Conservation (phyloP, 2,797 vertebrate species). For the Okamejei kenojei region DNA sequence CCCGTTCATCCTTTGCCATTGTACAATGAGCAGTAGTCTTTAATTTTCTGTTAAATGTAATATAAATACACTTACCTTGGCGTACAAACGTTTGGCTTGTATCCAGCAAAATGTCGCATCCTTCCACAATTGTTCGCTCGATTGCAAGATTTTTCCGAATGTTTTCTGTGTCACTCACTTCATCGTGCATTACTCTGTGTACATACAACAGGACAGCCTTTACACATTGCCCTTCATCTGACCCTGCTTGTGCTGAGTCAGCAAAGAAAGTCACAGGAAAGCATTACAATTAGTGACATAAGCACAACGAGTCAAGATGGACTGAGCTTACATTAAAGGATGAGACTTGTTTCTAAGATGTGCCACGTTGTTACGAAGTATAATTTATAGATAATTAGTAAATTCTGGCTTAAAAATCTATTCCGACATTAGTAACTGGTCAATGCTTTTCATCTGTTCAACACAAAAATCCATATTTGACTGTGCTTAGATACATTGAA, state of each 20-base stretch:
- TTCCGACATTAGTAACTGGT: neutral
- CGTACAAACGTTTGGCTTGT: conserved; percentile 97
- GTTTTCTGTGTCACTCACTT: conserved; percentile 98
- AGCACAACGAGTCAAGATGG: neutral
- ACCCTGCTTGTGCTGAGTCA: neutral
- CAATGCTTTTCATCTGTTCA: neutral
- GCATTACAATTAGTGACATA: neutral
- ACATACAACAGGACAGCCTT: neutral
- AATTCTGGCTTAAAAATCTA: neutral
- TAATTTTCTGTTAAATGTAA: neutral
- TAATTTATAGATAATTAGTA: neutral
- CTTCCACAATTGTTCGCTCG: conserved; percentile 95
- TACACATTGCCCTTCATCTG: neutral
- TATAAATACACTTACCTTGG: conserved; percentile 73
- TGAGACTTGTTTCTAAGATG: neutral
- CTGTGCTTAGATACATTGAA: too few relatives aligned
- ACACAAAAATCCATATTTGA: neutral
- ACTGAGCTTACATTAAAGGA: neutral
- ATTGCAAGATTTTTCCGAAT: conserved; percentile 96
- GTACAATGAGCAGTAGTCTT: neutral
- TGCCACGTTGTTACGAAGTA: neutral
- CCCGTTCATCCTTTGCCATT: neutral
- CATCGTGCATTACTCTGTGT: conserved; percentile 91
- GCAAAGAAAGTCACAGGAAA: neutral
- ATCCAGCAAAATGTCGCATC: conserved; percentile 92